These are phyloP conservation scores for Heliornis fulica DNA, from an alignment of 2,113 vertebrate genomes.

Conservation along the genomic window DNA sequence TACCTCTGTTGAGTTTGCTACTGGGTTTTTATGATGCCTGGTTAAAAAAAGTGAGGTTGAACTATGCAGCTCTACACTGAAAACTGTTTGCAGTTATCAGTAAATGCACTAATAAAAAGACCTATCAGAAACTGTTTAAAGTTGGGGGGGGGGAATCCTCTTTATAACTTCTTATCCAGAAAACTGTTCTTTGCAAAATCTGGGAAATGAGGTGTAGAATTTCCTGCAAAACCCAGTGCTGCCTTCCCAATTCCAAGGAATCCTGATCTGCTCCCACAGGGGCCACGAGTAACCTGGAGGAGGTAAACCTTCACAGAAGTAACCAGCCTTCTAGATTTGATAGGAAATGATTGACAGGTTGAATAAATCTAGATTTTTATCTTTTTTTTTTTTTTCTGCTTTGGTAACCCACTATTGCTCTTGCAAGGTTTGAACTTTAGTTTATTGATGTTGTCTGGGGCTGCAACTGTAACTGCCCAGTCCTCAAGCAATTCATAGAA, in stretches of 20 bases:
- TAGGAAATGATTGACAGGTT: not conserved
- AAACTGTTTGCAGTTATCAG: not conserved
- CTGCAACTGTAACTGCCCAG: not conserved
- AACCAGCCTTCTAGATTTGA: too few species aligned
- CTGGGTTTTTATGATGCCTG: too few species aligned
- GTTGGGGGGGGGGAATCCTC: accelerated
- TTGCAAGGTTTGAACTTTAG: too few species aligned
- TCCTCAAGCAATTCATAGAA: not conserved
- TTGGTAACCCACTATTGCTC: too few species aligned
- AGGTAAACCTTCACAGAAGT: not conserved
- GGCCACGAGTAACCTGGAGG: not conserved
- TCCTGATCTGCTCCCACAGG: not conserved
- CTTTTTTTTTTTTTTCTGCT: not conserved
- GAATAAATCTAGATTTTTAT: not conserved
- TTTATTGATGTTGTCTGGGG: not conserved
- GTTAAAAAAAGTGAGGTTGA: not conserved
- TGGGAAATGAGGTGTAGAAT: not conserved
- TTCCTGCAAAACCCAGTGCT: not conserved
- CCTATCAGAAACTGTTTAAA: not conserved
- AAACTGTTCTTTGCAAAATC: not conserved
- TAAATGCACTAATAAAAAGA: not conserved
- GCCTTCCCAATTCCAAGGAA: not conserved
- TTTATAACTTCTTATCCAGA: not conserved
- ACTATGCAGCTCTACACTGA: not conserved
- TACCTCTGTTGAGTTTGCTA: accelerated